A percentile compares a stretch with the other conserved stretches of the same genome.
Evolutionary conservation across 2,888 invertebrate genomes (phyloP).

Genomic region (Chrysolina americana): DNA sequence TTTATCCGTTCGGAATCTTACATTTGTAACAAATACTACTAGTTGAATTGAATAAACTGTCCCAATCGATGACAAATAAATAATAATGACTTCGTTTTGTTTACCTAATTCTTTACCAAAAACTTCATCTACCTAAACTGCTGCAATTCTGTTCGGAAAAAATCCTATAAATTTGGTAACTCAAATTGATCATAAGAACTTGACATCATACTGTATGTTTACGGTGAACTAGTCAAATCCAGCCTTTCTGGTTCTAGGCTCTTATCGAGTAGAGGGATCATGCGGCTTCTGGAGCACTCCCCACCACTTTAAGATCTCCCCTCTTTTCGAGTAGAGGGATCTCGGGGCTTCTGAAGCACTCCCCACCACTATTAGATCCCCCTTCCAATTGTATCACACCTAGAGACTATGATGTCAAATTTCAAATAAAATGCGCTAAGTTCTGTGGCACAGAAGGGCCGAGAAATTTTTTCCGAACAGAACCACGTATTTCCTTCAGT

Average conservation of each 20-base stretch:
- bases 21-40: constrained; percentile 23
- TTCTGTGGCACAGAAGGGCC: not conserved
- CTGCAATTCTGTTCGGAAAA: not conserved
- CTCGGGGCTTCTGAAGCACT: not conserved
- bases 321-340: not conserved
- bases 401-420: not conserved
- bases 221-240: too few species aligned
- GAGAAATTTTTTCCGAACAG: constrained; percentile 4
- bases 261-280: not conserved
- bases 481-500: constrained; percentile 11
- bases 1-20: constrained; percentile 10
- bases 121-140: not conserved
- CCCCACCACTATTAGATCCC: not conserved
- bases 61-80: not conserved
- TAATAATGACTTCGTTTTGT: not conserved
- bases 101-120: not conserved
- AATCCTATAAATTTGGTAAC: not conserved
- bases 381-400: not conserved
- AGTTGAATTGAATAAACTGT: not conserved
- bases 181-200: not conserved
- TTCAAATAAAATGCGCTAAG: not conserved
- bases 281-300: not conserved
- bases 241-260: too few species aligned
- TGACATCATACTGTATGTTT: not conserved
- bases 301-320: not conserved